These are phyloP conservation scores for Urechis unicinctus DNA, from an alignment of 2,888 invertebrate species.

Conservation along the genomic window DNA sequence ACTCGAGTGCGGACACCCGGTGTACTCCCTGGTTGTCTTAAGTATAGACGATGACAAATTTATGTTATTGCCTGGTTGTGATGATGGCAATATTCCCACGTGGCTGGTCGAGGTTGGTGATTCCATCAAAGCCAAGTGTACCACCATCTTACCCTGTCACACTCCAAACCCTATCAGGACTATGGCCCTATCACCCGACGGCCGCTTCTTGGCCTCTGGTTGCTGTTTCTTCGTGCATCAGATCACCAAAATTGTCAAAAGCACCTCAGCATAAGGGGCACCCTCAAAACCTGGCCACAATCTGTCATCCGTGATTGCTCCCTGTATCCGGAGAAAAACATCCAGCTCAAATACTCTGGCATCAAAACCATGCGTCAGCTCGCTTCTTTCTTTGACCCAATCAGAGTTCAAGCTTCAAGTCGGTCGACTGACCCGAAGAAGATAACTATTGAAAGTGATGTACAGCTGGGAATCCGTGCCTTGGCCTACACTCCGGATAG, in stretches of 20 bases:
- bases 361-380: constrained; percentile 15
- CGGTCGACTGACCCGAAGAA: neutral
- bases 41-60: neutral
- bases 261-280: constrained; percentile 15
- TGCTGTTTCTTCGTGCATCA: constrained; percentile 17
- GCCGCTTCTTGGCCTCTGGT: constrained; percentile 12
- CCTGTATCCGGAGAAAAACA: neutral
- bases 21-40: neutral
- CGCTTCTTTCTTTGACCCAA: neutral
- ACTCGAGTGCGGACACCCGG: neutral
- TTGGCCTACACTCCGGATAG: constrained; percentile 13
- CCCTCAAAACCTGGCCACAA: constrained; percentile 15
- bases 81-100: constrained; percentile 7
- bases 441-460: no score
- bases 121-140: constrained; percentile 1
- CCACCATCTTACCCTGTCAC: constrained; percentile 6
- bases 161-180: constrained; percentile 15
- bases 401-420: constrained; percentile 1
- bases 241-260: constrained; percentile 3
- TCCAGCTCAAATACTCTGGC: constrained; percentile 1
- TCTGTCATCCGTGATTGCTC: constrained; percentile 1
- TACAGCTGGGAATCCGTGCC: constrained; percentile 9
- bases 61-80: constrained; percentile 8
- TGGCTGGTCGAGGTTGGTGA: constrained; percentile 3
- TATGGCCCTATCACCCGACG: constrained; percentile 10